Evolutionary conservation across 2,888 invertebrate species (phyloP).

Genomic region (Dione vanillae): DNA sequence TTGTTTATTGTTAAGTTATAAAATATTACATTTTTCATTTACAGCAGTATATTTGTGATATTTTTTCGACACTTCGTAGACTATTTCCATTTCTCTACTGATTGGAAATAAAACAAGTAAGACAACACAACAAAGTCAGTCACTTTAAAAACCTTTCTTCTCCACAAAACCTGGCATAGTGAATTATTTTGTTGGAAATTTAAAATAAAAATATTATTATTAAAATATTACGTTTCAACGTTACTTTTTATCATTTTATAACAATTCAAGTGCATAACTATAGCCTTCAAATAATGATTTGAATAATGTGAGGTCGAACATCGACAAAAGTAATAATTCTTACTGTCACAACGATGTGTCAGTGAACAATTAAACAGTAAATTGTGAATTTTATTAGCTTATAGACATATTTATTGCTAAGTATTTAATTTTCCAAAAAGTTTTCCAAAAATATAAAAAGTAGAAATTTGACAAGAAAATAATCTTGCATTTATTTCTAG

Average conservation of each 20-base stretch:
- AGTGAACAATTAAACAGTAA: conserved; percentile 8
- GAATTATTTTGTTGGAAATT: too few species aligned
- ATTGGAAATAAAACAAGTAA: too few species aligned
- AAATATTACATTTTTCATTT: too few species aligned
- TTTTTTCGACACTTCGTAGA: too few species aligned
- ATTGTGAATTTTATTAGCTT: conserved; percentile 5
- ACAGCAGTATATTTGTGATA: too few species aligned
- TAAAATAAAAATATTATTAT: too few species aligned
- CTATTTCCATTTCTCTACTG: too few species aligned
- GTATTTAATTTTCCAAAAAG: background rate
- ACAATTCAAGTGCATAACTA: background rate
- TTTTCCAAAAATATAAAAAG: background rate
- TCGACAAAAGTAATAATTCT: conserved; percentile 9
- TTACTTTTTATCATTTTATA: background rate
- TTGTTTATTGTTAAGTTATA: too few species aligned
- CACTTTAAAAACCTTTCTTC: too few species aligned
- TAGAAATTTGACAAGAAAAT: background rate
- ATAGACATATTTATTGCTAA: background rate
- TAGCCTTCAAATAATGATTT: background rate
- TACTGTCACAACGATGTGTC: conserved; percentile 5
- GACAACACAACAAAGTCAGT: too few species aligned
- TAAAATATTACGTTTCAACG: background rate
- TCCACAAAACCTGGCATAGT: too few species aligned
- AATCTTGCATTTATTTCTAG: too few species aligned
- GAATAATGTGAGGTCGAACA: background rate